A percentile compares a stretch with the other conserved stretches of the same genome.
Conservation (phyloP, 2,888 invertebrate genomes). For the Didymodactylos carnosus region DNA sequence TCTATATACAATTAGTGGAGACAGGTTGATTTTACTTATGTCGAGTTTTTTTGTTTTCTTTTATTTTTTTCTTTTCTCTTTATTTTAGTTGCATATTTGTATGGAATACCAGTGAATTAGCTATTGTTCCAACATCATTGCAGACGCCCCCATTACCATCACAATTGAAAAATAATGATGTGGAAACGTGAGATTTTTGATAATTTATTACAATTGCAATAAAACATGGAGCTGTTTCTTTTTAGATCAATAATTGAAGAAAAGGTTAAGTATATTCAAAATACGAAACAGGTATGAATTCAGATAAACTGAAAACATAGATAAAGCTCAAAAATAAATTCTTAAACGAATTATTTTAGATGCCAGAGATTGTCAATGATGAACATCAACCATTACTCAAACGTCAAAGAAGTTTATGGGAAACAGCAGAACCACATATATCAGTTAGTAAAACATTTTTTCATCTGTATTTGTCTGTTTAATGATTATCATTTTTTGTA, state of each 20-base stretch:
- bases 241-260: neutral
- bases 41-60: too few species aligned
- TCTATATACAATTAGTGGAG: constrained; percentile 61
- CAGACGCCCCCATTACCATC: neutral
- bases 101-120: neutral
- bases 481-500: neutral
- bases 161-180: neutral
- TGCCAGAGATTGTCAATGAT: neutral
- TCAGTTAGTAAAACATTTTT: neutral
- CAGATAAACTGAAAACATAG: too few species aligned
- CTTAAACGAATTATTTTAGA: too few species aligned
- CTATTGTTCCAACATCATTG: neutral
- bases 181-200: neutral
- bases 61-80: neutral
- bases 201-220: neutral
- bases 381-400: neutral
- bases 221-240: neutral
- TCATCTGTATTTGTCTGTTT: neutral
- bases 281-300: too few species aligned
- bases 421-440: neutral
- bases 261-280: too few species aligned
- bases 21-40: constrained; percentile 22
- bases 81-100: neutral
- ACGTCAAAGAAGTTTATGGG: neutral
- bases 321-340: too few species aligned